Evolutionary conservation across 2,888 invertebrate species (phyloP).

Genomic region (Drosophila anomelani): DNA sequence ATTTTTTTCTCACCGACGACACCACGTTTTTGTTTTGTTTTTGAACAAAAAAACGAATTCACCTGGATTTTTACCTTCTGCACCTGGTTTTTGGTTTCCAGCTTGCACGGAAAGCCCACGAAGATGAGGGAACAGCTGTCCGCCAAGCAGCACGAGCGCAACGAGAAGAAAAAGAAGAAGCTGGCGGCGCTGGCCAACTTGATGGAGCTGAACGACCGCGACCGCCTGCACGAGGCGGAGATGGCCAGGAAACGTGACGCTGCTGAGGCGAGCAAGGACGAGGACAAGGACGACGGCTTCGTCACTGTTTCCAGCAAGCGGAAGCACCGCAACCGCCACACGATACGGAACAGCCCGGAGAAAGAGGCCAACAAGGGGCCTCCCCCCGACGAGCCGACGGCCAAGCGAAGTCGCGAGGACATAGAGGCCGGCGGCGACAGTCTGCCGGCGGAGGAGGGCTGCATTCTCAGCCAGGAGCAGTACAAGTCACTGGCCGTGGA

Average conservation of each 20-base stretch:
- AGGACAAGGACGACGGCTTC: conserved; percentile 66
- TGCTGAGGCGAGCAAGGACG: conserved; percentile 1
- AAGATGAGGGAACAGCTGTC: conserved; percentile 77
- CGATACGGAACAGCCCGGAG: conserved; percentile 32
- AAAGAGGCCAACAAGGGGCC: background rate
- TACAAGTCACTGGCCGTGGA: conserved; percentile 84
- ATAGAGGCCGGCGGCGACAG: conserved; percentile 50
- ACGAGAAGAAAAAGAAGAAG: conserved; percentile 88
- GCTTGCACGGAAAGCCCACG: conserved; percentile 61
- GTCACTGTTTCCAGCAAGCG: conserved; percentile 70
- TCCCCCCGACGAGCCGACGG: conserved; percentile 58
- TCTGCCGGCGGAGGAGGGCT: conserved; percentile 18
- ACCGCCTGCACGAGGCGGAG: conserved; percentile 82
- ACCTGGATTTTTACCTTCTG: background rate
- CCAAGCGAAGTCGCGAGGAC: conserved; percentile 60
- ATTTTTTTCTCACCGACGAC: background rate
- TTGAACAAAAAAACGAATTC: background rate
- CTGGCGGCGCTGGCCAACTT: conserved; percentile 87
- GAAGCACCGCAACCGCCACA: conserved; percentile 58
- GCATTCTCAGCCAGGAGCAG: conserved; percentile 71
- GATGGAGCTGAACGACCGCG: conserved; percentile 87
- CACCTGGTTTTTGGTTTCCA: conserved; percentile 19
- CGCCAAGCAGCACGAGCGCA: conserved; percentile 86
- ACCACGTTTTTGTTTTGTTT: conserved; percentile 12
- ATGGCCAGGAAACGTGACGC: conserved; percentile 43